Base-by-base conservation (phyloP, 2,888 invertebrate genomes). In the Parelbella ahira region DNA sequence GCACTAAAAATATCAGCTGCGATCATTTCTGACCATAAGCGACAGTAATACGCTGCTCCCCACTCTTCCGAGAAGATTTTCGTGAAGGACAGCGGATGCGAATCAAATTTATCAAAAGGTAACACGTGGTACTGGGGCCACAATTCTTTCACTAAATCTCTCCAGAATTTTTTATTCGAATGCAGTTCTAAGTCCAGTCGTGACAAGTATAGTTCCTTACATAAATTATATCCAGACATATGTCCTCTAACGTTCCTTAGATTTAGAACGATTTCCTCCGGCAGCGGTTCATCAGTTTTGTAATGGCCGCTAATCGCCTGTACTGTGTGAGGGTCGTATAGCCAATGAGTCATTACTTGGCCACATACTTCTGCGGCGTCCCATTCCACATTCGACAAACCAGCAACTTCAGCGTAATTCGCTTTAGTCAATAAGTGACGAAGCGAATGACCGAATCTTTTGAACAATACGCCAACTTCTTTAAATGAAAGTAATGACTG, bases 1-100 rank as follows among this genome's bases (percentile, higher is more conserved):
- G 95, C 94, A 65, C 93, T 93, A 68, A 93, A 96, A 18, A 94
- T 90, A 74, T 98, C 98, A 0, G 97, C 96, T 0, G 97, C 97
- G 32, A 97, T 89, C 90, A 98, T 93, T 63, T 89, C 90, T 1
- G 97, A 93, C 96, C 97, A 97, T 7, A 95, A 70, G 62, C 92
- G 90, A 38, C 95, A 92, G 68, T 94, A 98, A 67, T 96, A 95
- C 0, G 95, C 94, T 0, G 95, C 97, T 0, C 92, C 93, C 91
- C 93, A 94, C 57, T 94, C 93, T 46, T 94, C 95, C 3, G 91
- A 91, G 62, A 98, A 92, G 45, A 98, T 94, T 49, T 93, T 91
- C 0, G 91, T 90, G 71, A 97, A 94, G 0, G 96, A 94, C 56
- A 96, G 94, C 0, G 95, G 93, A 67, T 96, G 95, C 2, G 93